These are phyloP conservation scores for Drosophila neonasuta DNA, from an alignment of 2,888 invertebrate genomes.

Conservation along the genomic window DNA sequence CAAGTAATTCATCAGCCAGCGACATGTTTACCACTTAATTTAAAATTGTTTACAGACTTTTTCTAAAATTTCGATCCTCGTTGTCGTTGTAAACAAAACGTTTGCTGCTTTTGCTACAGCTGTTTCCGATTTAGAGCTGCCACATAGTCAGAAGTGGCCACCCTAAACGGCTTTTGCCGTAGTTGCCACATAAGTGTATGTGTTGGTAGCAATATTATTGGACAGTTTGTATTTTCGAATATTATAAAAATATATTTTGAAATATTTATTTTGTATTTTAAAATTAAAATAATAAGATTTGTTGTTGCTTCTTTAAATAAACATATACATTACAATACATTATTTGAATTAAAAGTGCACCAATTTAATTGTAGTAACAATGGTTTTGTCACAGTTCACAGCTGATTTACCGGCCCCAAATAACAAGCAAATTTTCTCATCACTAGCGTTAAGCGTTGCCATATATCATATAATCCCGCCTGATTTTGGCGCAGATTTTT, in stretches of 20 bases:
- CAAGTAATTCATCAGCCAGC: constrained; percentile 97
- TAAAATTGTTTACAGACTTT: background rate
- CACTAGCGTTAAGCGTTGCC: constrained; percentile 12
- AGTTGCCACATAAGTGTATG: too few species aligned
- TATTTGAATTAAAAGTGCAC: background rate
- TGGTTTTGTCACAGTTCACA: background rate
- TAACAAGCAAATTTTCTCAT: background rate
- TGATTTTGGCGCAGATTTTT: constrained; percentile 64
- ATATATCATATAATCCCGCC: constrained; percentile 22
- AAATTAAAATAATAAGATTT: too few species aligned
- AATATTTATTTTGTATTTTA: too few species aligned
- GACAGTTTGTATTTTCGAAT: too few species aligned
- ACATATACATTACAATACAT: too few species aligned
- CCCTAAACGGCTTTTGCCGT: background rate
- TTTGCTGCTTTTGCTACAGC: constrained; percentile 20
- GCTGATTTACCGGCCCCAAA: constrained; percentile 2
- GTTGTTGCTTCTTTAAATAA: too few species aligned
- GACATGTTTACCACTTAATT: constrained; percentile 87
- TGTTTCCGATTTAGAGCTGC: constrained; percentile 30
- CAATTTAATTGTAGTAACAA: background rate
- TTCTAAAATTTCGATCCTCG: background rate
- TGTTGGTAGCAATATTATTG: too few species aligned
- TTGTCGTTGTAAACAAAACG: constrained; percentile 46
- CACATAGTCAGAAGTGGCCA: background rate
- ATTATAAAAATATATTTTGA: too few species aligned